Percentiles rank a stretch among this genome's conserved stretches.
Conservation (phyloP, 2,888 invertebrate species). For the Plagodis pulveraria region DNA sequence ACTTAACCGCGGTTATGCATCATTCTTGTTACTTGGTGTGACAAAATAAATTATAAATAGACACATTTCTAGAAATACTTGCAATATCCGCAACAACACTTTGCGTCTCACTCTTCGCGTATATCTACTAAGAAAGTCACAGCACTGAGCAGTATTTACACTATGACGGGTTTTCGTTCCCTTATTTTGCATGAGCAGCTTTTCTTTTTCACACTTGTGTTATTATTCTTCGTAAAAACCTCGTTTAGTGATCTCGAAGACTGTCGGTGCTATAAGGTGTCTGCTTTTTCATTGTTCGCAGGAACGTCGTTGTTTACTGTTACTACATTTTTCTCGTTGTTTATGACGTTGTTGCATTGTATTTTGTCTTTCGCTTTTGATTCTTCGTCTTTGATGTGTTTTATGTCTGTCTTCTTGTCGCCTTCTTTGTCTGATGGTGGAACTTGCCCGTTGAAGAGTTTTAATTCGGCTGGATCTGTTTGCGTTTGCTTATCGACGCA, state of each 20-base stretch:
- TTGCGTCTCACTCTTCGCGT: neutral
- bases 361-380: slow-evolving; percentile 38
- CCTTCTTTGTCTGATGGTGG: slow-evolving; percentile 29
- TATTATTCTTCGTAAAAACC: slow-evolving; percentile 56
- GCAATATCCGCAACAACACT: neutral
- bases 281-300: slow-evolving; percentile 57
- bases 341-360: slow-evolving; percentile 46
- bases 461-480: slow-evolving; percentile 68
- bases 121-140: slow-evolving; percentile 16
- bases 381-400: slow-evolving; percentile 41
- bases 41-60: no score
- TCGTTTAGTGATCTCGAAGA: slow-evolving; percentile 70
- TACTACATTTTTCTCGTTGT: slow-evolving; percentile 36
- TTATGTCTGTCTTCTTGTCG: slow-evolving; percentile 43
- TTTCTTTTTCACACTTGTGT: slow-evolving; percentile 63
- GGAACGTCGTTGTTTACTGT: slow-evolving; percentile 19
- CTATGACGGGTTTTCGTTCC: slow-evolving; percentile 72
- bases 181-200: slow-evolving; percentile 75
- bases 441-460: slow-evolving; percentile 64
- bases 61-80: neutral
- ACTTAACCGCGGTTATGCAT: no score
- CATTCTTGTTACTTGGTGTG: no score
- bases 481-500: slow-evolving; percentile 71
- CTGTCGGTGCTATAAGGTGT: slow-evolving; percentile 75
- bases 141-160: slow-evolving; percentile 44